These are phyloP conservation scores for Diachasma alloeum DNA, from an alignment of 1,140 invertebrate genomes.

Conservation along the genomic window DNA sequence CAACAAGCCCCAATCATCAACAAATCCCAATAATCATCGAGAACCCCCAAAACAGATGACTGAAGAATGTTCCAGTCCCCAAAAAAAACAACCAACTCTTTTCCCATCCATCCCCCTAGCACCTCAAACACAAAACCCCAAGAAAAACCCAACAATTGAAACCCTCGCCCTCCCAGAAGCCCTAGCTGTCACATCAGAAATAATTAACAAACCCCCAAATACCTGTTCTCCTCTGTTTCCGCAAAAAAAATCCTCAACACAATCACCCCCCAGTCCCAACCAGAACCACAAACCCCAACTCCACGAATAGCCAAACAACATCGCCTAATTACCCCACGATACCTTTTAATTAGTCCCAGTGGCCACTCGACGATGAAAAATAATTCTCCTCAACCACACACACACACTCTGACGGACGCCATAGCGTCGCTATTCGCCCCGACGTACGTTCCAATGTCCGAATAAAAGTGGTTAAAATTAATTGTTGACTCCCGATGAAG, in stretches of 20 bases:
- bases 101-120: too few relatives aligned
- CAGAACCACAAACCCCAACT: not conserved
- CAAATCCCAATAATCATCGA: too few relatives aligned
- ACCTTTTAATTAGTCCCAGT: slow-evolving; percentile 34
- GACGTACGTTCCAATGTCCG: slow-evolving; percentile 38
- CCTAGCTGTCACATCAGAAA: slow-evolving; percentile 5
- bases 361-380: slow-evolving; percentile 37
- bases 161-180: not conserved
- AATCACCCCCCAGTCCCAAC: not conserved
- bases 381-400: slow-evolving; percentile 46
- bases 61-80: too few relatives aligned
- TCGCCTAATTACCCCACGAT: not conserved
- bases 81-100: too few relatives aligned
- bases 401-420: slow-evolving; percentile 52
- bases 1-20: too few relatives aligned
- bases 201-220: not conserved
- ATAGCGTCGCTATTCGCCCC: slow-evolving; percentile 54
- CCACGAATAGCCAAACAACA: not conserved
- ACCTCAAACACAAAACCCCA: too few relatives aligned
- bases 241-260: not conserved
- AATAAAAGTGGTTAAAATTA: slow-evolving; percentile 17
- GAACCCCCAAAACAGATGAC: too few relatives aligned
- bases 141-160: not conserved
- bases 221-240: not conserved
- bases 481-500: not conserved